A percentile compares a stretch with the other conserved stretches of the same genome.
Evolutionary conservation across 2,113 vertebrate species (phyloP).

Genomic region (Tamias sibiricus): DNA sequence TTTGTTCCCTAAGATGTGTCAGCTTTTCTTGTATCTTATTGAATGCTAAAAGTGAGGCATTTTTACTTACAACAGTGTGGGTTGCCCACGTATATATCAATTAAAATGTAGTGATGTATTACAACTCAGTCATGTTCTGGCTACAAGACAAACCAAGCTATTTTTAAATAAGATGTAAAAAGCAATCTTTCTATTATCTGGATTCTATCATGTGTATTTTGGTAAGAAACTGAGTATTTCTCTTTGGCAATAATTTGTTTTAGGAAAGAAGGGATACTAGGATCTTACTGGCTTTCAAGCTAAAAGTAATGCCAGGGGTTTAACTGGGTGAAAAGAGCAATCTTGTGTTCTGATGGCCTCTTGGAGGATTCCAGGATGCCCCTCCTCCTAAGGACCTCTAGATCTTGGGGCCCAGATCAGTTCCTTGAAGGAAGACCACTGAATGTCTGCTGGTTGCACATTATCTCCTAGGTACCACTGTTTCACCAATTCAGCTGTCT

Average conservation of each 20-base stretch:
- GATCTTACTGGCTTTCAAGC: not conserved
- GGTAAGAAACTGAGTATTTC: not conserved
- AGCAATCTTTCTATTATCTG: not conserved
- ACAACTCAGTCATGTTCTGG: conserved; percentile 15
- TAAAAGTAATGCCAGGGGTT: too few relatives aligned
- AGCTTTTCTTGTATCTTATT: not conserved
- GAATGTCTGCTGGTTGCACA: not conserved
- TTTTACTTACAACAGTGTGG: not conserved
- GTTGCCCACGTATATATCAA: not conserved
- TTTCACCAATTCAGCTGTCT: not conserved
- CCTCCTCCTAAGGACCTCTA: not conserved
- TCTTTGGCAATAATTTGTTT: not conserved
- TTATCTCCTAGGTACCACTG: not conserved
- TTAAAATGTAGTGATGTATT: conserved; percentile 23
- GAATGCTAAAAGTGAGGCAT: not conserved
- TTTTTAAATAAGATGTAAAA: conserved; percentile 46
- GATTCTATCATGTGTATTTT: not conserved
- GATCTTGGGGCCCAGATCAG: not conserved
- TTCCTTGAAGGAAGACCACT: not conserved
- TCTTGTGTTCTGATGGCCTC: not conserved
- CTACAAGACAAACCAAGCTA: not conserved
- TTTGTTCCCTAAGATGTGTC: not conserved
- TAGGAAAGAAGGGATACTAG: not conserved
- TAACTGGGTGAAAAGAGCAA: not conserved
- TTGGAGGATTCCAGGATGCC: not conserved